Evolutionary conservation across 2,888 invertebrate species (phyloP).

Genomic region (Latheticus oryzae): DNA sequence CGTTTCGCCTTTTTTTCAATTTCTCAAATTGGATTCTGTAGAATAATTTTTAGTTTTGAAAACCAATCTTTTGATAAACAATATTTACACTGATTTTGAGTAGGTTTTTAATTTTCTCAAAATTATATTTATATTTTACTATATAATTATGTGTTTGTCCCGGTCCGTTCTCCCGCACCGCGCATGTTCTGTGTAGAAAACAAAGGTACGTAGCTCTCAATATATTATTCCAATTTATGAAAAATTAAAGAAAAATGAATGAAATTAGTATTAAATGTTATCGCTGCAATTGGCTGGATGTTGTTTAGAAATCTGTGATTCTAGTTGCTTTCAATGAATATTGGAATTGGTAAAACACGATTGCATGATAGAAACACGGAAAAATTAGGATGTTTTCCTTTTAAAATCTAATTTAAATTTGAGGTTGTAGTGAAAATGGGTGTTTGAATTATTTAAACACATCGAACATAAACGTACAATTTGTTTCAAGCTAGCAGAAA

Average conservation of each 20-base stretch:
- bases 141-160: slow-evolving; percentile 60
- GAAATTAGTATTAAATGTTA: slow-evolving; percentile 30
- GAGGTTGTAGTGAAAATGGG: slow-evolving; percentile 18
- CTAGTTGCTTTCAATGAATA: slow-evolving; percentile 37
- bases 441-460: too few species aligned
- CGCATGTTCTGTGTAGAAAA: slow-evolving; percentile 65
- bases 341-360: slow-evolving; percentile 39
- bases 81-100: too few species aligned
- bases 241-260: slow-evolving; percentile 32
- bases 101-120: slow-evolving; percentile 3
- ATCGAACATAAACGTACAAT: too few species aligned
- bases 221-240: slow-evolving; percentile 48
- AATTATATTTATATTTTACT: slow-evolving; percentile 45
- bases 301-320: slow-evolving; percentile 22
- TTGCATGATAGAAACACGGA: slow-evolving; percentile 40
- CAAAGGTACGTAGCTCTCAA: slow-evolving; percentile 65
- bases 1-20: too few species aligned
- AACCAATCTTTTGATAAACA: too few species aligned
- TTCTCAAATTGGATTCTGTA: too few species aligned
- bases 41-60: too few species aligned
- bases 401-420: too few species aligned
- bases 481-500: too few species aligned
- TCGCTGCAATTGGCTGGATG: slow-evolving; percentile 40
- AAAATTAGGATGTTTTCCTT: too few species aligned
- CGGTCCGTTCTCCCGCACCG: slow-evolving; percentile 61